Evolutionary conservation across 2,113 vertebrate genomes (phyloP).

Genomic region (Catagonus wagneri): DNA sequence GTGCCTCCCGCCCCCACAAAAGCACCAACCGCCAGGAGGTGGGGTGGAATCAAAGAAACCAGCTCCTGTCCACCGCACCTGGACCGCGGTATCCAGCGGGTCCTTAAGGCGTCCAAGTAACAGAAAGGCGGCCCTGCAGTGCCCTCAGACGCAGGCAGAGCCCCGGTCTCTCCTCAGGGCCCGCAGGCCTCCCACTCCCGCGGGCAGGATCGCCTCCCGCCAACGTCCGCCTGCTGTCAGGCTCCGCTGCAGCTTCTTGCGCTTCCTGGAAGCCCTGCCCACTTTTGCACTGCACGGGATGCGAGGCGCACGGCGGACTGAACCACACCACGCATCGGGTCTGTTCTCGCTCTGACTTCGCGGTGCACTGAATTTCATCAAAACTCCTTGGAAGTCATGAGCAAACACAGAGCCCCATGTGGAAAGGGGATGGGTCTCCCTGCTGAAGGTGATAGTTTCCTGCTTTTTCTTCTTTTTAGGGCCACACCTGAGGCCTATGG

Average conservation of each 20-base stretch:
- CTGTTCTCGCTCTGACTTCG: background rate
- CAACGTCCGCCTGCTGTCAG: fast-evolving
- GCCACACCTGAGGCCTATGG: no score
- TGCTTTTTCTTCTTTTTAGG: no score
- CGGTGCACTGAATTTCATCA: fast-evolving
- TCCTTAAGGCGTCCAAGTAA: background rate
- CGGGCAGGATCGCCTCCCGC: background rate
- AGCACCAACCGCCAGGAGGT: background rate
- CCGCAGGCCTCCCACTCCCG: background rate
- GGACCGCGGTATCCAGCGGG: fast-evolving
- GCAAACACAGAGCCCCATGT: background rate
- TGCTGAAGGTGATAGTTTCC: fast-evolving
- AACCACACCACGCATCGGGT: background rate
- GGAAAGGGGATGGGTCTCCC: background rate
- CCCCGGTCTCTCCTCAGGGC: background rate
- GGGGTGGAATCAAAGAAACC: background rate
- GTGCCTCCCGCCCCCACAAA: background rate
- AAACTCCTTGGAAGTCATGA: background rate
- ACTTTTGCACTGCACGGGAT: fast-evolving
- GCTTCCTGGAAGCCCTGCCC: background rate
- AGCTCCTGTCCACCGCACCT: background rate
- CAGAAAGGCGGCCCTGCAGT: background rate
- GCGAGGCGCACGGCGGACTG: fast-evolving
- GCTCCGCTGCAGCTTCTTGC: fast-evolving
- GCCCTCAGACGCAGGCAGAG: background rate